Evolutionary conservation across 2,797 vertebrate species (phyloP).

Genomic region (Allobates femoralis): DNA sequence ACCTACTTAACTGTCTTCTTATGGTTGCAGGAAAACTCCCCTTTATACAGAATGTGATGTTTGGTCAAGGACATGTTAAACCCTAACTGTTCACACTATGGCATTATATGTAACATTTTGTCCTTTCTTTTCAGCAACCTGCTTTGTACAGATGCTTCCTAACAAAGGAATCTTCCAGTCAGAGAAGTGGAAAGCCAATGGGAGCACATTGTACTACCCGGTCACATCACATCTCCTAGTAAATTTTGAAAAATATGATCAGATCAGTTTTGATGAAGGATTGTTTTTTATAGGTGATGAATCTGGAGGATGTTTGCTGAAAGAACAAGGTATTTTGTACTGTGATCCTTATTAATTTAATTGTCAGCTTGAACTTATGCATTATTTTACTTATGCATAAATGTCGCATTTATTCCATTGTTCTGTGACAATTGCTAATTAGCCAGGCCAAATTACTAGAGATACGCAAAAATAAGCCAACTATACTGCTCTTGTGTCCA

Average conservation of each 20-base stretch:
- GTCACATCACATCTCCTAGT: conserved; percentile 65
- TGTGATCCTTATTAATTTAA: not conserved
- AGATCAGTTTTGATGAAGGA: conserved; percentile 72
- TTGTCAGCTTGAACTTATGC: not conserved
- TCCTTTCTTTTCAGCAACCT: conserved; percentile 40
- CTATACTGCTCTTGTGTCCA: no score
- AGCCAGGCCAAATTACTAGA: no score
- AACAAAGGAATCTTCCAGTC: conserved; percentile 68
- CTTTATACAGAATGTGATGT: no score
- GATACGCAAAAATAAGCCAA: no score
- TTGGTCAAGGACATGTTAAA: no score
- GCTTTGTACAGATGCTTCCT: conserved; percentile 66
- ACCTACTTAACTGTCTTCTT: no score
- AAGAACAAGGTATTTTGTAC: conserved; percentile 64
- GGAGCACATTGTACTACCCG: conserved; percentile 68
- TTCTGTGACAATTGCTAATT: no score
- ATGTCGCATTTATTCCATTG: no score
- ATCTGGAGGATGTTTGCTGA: conserved; percentile 68
- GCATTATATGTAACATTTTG: not conserved
- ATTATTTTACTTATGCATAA: not conserved
- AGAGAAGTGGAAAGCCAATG: conserved; percentile 68
- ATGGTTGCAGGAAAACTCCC: no score
- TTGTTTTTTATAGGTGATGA: conserved; percentile 68
- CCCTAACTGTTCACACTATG: no score
- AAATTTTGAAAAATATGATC: conserved; percentile 71